These are phyloP conservation scores for Cyclophora albipunctata DNA, from an alignment of 2,888 invertebrate genomes.

Conservation along the genomic window DNA sequence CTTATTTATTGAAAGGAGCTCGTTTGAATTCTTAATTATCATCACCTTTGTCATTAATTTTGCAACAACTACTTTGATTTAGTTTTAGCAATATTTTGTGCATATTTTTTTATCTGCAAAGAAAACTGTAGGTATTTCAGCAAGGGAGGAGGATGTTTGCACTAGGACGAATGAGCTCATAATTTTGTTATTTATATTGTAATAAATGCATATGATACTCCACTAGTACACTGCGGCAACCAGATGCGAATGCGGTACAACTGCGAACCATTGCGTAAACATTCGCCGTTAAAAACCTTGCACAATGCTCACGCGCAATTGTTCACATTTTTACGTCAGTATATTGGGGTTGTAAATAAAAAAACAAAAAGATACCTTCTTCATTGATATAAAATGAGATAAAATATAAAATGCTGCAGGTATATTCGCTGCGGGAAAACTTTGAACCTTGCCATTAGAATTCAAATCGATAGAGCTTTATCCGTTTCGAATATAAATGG, in stretches of 20 bases:
- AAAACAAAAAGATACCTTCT: neutral
- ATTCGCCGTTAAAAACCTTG: neutral
- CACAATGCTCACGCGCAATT: neutral
- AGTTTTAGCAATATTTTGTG: neutral
- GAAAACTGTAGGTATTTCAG: too few species aligned
- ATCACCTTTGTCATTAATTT: neutral
- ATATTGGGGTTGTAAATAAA: neutral
- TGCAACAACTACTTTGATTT: too few species aligned
- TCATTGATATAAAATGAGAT: neutral
- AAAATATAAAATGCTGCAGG: neutral
- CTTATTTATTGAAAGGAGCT: constrained; percentile 3
- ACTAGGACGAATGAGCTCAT: too few species aligned
- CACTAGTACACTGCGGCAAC: too few species aligned
- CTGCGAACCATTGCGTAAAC: neutral
- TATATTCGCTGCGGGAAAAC: neutral
- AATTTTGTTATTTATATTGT: too few species aligned
- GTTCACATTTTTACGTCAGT: neutral
- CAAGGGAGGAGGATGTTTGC: too few species aligned
- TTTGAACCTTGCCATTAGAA: neutral
- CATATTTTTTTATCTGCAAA: too few species aligned
- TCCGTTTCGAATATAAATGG: neutral
- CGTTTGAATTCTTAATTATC: constrained; percentile 5
- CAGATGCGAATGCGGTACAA: neutral
- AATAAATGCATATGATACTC: too few species aligned
- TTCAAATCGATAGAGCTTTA: neutral